Conservation (phyloP, 2,888 invertebrate species). For the Heteropelma amictum region DNA sequence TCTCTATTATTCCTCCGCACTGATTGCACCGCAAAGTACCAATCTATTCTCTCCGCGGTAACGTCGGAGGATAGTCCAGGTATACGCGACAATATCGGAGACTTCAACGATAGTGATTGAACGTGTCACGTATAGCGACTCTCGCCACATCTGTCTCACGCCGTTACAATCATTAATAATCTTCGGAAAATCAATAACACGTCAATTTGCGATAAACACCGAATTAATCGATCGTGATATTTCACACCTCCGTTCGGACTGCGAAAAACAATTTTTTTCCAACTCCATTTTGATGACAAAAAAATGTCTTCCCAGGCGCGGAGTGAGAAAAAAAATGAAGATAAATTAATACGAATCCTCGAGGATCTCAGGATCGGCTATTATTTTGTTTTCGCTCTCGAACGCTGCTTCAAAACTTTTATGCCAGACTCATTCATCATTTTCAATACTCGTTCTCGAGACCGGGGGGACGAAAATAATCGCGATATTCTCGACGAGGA, state of each 20-base stretch:
- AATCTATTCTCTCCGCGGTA: conserved; percentile 27
- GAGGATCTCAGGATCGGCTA: too few species aligned
- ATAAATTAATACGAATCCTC: too few species aligned
- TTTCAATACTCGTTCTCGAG: too few species aligned
- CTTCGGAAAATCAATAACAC: background rate
- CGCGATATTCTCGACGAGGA: too few species aligned
- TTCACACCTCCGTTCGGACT: background rate
- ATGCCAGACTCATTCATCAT: too few species aligned
- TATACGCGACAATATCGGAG: conserved; percentile 7
- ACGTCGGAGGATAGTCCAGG: background rate
- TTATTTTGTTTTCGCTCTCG: too few species aligned
- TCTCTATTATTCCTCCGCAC: conserved; percentile 3
- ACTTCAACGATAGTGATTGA: conserved; percentile 43
- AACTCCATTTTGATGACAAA: too few species aligned
- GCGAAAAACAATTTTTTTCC: background rate
- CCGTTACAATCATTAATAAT: background rate
- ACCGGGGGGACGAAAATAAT: too few species aligned
- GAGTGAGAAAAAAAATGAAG: too few species aligned
- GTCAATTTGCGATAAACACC: background rate
- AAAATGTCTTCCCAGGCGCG: too few species aligned
- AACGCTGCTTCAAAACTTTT: too few species aligned
- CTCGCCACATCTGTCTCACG: background rate
- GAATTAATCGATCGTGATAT: background rate
- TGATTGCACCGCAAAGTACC: conserved; percentile 40
- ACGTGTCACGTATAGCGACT: background rate